Conservation (phyloP, 2,113 vertebrate species). For the Lamprologus ornatipinnis region DNA sequence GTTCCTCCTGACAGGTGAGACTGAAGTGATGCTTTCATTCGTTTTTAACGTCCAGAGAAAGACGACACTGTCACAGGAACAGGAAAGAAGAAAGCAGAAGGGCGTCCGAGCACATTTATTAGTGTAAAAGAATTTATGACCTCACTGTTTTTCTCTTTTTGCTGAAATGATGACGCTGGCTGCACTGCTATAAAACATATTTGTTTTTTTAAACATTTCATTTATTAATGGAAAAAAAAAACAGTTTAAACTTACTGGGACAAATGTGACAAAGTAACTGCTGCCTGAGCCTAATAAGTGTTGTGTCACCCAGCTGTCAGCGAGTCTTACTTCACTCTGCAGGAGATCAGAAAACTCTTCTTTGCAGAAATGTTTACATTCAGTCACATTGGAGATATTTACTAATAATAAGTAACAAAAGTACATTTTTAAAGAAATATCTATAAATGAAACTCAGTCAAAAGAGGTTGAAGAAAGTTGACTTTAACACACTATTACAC, state of each 20-base stretch:
- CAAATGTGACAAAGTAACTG: background rate
- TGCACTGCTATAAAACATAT: background rate
- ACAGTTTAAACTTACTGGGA: background rate
- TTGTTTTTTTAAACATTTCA: background rate
- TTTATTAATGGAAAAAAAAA: background rate
- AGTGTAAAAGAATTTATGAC: background rate
- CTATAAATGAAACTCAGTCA: background rate
- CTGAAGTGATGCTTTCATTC: background rate
- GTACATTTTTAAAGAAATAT: background rate
- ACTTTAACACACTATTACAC: background rate
- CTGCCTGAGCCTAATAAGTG: background rate
- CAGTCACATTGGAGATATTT: accelerated
- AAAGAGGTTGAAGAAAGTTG: background rate
- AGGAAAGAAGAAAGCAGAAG: background rate
- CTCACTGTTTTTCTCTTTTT: background rate
- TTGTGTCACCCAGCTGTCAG: background rate
- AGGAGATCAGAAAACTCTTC: accelerated
- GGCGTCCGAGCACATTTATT: accelerated
- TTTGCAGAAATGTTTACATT: background rate
- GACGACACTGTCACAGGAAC: background rate
- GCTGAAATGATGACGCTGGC: background rate
- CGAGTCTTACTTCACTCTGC: background rate
- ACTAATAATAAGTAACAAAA: background rate
- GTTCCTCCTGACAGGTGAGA: background rate
- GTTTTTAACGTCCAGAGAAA: background rate